Base-by-base conservation (phyloP, 2,888 invertebrate species). In the Eupithecia subfuscata region DNA sequence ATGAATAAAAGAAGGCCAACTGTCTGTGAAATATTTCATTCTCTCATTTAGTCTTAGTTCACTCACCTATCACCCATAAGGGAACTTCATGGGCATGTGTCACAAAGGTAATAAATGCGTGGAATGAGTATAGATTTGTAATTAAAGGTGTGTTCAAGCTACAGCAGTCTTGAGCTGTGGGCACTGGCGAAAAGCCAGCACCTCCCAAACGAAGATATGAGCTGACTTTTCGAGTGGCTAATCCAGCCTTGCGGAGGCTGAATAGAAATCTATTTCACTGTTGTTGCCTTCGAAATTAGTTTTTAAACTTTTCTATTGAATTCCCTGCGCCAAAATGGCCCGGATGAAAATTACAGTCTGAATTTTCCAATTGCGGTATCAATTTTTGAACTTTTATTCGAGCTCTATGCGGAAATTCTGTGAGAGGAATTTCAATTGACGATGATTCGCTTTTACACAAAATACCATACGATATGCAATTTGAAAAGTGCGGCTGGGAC, bases 201-300 rank as follows among this genome's bases (percentile, higher is more conserved):
- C 73, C 74, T 71, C 73, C 63, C 70, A 67, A 73, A 74, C 60
- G 72, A 75, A 75, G 78, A 78, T 78, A 78, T 78, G 74, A 75
- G 70, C 76, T 75, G 78, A 76, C 78, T 75, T 73, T 80, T 78
- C 75, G 70, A 80, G 78, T 78, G 75, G 75, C 76, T 80, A 80
- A 80, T 80, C 79, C 74, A 60, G 71, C 74, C 78, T 75, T 75
- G 74, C 75, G 45, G 67, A 68, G 75, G 73, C 77, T 67, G 77
- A 77, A 77, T 77, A 75, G 77, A 73, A 74, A 75, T 75, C 75
- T 73, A 75, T 75, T 77, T 77, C 73, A 73, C 69, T 64, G 75
- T 70, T 77, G 74, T 75, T 77, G 75, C 77, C 34, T 68, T 60
- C 30, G 14, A 30, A 74, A 74, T 71, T 65, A 74, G 71, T 74